These are phyloP conservation scores for Platanista minor DNA, from an alignment of 2,113 vertebrate genomes.

Conservation along the genomic window DNA sequence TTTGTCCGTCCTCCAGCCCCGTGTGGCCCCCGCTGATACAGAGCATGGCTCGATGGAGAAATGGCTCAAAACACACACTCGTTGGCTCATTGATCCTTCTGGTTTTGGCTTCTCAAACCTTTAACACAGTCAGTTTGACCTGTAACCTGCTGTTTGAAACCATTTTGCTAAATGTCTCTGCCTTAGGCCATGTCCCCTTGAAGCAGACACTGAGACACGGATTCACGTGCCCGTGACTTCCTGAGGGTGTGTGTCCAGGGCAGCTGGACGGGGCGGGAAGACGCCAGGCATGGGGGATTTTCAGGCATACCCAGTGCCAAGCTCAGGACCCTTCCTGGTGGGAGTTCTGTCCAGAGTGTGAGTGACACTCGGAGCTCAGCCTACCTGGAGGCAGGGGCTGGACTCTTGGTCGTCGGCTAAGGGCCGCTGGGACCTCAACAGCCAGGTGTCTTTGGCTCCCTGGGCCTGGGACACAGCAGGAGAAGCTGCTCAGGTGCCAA, in stretches of 20 bases:
- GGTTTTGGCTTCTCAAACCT: background rate
- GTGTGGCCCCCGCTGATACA: rapidly evolving
- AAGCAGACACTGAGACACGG: rapidly evolving
- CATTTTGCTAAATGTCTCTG: background rate
- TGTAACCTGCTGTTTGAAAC: background rate
- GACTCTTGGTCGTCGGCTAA: rapidly evolving
- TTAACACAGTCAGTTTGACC: background rate
- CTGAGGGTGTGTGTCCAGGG: background rate
- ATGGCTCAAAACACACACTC: background rate
- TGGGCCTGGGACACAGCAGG: background rate
- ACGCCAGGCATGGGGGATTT: background rate
- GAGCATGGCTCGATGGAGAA: background rate
- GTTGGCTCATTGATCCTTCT: rapidly evolving
- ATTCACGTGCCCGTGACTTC: rapidly evolving
- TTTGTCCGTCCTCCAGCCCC: background rate
- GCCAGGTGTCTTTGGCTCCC: background rate
- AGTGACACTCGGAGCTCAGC: background rate
- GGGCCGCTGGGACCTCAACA: background rate
- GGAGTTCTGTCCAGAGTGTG: background rate
- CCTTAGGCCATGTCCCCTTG: rapidly evolving
- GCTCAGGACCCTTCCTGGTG: rapidly evolving
- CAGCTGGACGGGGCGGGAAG: background rate
- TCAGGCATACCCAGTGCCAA: background rate
- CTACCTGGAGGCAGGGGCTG: background rate
- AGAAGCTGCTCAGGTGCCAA: rapidly evolving